phyloP scores from a whole-genome alignment of 1,140 invertebrate genomes.

The Catajapyx aquilonaris region DNA sequence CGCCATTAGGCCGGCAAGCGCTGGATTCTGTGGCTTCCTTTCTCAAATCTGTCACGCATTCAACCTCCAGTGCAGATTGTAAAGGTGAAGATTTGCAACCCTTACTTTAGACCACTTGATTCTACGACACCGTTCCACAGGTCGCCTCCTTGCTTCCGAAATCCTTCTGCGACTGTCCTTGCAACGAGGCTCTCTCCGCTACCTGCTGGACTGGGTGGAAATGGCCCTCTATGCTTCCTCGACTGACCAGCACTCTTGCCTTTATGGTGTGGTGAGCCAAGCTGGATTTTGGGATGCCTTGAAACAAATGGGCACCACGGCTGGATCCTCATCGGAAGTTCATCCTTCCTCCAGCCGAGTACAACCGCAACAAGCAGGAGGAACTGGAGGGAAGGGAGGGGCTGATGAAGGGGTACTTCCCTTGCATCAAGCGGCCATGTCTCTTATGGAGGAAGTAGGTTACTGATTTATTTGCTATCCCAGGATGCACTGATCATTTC shows the following conservation, averaged over 20 bases:
- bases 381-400: conserved; percentile 9
- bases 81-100: conserved; percentile 18
- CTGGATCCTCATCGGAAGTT: no score
- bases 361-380: conserved; percentile 10
- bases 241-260: no score
- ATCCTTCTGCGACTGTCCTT: conserved; percentile 32
- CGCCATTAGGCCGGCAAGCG: conserved; percentile 28
- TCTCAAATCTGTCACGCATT: conserved; percentile 28
- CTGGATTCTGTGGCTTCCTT: conserved; percentile 31
- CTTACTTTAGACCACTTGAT: conserved; percentile 6
- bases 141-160: conserved; percentile 28
- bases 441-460: conserved; percentile 30
- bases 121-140: conserved; percentile 9
- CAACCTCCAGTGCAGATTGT: conserved; percentile 27
- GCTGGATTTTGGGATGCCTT: conserved; percentile 4
- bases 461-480: no score
- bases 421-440: conserved; percentile 29
- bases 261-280: no score
- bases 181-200: conserved; percentile 36
- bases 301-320: conserved; percentile 1
- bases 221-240: conserved; percentile 33
- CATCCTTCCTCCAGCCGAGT: no score
- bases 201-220: conserved; percentile 40
- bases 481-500: no score
- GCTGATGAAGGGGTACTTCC: conserved; percentile 17